Evolutionary conservation across 64 coral and sea anemone species (phyloP), one percentile per base, ranked within the genome.

Genomic region (Stylophora pistillata): DNA sequence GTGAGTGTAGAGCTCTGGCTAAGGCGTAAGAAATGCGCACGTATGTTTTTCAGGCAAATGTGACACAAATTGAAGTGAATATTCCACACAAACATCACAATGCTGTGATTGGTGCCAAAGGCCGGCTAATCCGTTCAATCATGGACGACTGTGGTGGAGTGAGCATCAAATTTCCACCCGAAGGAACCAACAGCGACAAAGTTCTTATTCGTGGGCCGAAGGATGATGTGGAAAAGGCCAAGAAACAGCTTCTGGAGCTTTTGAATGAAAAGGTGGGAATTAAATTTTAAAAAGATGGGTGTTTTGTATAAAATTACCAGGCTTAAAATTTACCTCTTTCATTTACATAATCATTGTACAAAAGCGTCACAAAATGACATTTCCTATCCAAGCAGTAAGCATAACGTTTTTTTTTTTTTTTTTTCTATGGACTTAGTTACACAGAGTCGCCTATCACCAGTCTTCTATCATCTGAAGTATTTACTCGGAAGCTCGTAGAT

Each of bases 121-220:
- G 97, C 10, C 81, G 97, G 18, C 90, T 99, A 28, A 95, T 99
- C 75, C 93, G 97, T n/a, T 99, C 97, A 13, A 91, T 99, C 88
- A 99, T 99, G 93, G 97, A 99, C 29, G 97, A 99, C 0, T 99
- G 97, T 83, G 97, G 97, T 58, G 97, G 97, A 2, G 93, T 99
- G 1, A 95, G 83, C 14, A 95, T 99, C 63, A 99, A 99, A 72
- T 99, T 99, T 34, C 97, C 97, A 10, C 90, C 97, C 7, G 97
- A 95, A 28, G 97, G 97, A 3, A 90, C 87, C 20, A 99, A 93
- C 80, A 99, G 88, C 71, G 97, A 99, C 60, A 99, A 95, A 52
- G 90, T 99, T 20, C 87, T 93, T 26, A 92, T 99, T 16, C 90
- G 90, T 85, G 97, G 97, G 30, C 97, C 97, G 0, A 99, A 99